Conservation (phyloP, 1,140 invertebrate genomes). For the Listronotus bonariensis region DNA sequence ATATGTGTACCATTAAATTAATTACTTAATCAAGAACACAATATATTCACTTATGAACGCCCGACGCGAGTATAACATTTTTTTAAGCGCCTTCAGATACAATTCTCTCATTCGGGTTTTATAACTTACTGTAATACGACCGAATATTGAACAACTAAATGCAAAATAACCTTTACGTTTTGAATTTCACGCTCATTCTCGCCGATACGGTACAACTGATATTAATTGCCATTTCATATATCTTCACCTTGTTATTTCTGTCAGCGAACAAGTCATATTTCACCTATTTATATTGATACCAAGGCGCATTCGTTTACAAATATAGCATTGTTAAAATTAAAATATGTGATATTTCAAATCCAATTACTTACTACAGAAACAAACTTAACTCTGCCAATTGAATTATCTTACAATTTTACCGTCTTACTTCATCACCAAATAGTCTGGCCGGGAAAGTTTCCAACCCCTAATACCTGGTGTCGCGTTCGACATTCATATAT, state of each 20-base stretch:
- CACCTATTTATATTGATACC: conserved; percentile 6
- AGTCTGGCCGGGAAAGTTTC: no score
- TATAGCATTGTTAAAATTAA: no score
- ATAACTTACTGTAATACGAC: conserved; percentile 19
- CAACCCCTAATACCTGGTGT: no score
- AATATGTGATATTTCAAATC: no score
- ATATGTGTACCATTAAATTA: conserved; percentile 9
- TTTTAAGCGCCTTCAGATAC: not conserved
- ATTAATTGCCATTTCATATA: conserved; percentile 44
- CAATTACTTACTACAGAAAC: no score
- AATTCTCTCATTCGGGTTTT: conserved; percentile 13
- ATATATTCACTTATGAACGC: not conserved
- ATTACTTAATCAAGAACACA: not conserved
- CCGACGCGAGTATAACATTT: not conserved
- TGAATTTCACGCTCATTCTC: conserved; percentile 22
- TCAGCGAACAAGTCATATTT: conserved; percentile 22
- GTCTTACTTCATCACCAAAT: no score
- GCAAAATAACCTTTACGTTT: conserved; percentile 27
- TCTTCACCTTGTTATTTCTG: conserved; percentile 38
- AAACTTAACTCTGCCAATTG: no score
- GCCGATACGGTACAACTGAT: conserved; percentile 37
- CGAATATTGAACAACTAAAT: conserved; percentile 12
- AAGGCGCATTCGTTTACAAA: not conserved
- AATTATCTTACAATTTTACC: no score
- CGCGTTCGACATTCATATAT: no score